Evolutionary conservation across 1,140 invertebrate genomes (phyloP).

Genomic region (Drosophila novamexicana): DNA sequence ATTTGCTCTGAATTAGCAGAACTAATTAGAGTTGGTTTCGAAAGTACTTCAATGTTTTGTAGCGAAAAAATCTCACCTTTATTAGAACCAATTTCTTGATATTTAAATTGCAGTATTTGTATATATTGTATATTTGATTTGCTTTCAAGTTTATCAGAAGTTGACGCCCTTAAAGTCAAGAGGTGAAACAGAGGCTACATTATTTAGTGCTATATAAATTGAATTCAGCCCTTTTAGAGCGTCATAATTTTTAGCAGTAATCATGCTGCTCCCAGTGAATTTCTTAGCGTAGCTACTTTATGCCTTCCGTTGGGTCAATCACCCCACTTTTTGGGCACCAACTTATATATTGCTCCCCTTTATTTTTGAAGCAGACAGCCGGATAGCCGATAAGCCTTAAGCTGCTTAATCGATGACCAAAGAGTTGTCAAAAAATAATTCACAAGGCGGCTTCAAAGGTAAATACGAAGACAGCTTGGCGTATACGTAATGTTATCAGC

Average conservation of each 20-base stretch:
- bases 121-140: too few relatives aligned
- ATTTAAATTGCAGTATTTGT: too few relatives aligned
- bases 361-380: slow-evolving; percentile 41
- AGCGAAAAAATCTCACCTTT: too few relatives aligned
- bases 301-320: slow-evolving; percentile 48
- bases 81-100: too few relatives aligned
- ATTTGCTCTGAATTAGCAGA: too few relatives aligned
- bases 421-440: slow-evolving; percentile 82
- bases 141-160: too few relatives aligned
- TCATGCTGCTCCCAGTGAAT: background rate
- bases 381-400: slow-evolving; percentile 73
- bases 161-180: too few relatives aligned
- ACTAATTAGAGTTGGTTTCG: too few relatives aligned
- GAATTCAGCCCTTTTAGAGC: too few relatives aligned
- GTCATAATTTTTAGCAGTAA: background rate
- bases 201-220: too few relatives aligned
- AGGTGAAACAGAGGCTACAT: too few relatives aligned
- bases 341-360: slow-evolving; percentile 32
- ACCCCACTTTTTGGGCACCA: slow-evolving; percentile 22
- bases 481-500: slow-evolving; percentile 79
- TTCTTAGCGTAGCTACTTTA: background rate
- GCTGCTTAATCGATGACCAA: slow-evolving; percentile 81
- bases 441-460: slow-evolving; percentile 66
- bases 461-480: slow-evolving; percentile 71
- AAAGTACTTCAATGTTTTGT: too few relatives aligned